Conservation (phyloP, 2,797 vertebrate genomes). For the Selene dorsalis region DNA sequence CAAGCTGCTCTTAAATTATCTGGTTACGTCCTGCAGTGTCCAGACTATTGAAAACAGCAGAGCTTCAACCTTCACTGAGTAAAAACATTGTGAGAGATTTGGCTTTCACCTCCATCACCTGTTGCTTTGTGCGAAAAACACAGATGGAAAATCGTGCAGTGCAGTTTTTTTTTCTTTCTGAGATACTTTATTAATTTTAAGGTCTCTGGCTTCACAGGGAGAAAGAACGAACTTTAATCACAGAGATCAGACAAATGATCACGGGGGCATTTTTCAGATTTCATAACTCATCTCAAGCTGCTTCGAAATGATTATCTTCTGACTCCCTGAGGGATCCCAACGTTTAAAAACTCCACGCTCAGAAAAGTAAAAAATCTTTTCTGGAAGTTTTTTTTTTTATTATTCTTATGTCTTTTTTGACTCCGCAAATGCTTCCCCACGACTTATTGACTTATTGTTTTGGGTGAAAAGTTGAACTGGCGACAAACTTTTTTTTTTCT, state of each 20-base stretch:
- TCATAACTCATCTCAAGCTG: slow-evolving; percentile 16
- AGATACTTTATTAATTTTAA: not conserved
- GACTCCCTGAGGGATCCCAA: not conserved
- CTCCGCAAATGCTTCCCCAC: not conserved
- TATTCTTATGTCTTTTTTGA: not conserved
- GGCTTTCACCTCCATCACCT: not conserved
- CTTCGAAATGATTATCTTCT: slow-evolving; percentile 1
- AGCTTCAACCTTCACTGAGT: not conserved
- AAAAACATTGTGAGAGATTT: not conserved
- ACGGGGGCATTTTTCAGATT: not conserved
- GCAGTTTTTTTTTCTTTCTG: not conserved
- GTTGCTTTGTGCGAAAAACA: not conserved
- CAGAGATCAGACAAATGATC: not conserved
- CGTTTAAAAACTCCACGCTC: not conserved
- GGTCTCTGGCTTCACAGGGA: not conserved
- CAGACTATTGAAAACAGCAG: not conserved
- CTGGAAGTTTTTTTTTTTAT: not conserved
- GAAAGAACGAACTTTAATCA: not conserved
- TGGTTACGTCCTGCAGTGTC: not conserved
- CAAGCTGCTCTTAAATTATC: not conserved
- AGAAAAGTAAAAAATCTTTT: not conserved
- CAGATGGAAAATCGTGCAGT: not conserved
- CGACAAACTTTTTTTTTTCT: no score
- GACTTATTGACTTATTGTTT: no score
- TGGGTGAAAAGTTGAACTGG: no score